These are phyloP conservation scores for Penelope pileata DNA, from an alignment of 2,113 vertebrate genomes.

Conservation along the genomic window DNA sequence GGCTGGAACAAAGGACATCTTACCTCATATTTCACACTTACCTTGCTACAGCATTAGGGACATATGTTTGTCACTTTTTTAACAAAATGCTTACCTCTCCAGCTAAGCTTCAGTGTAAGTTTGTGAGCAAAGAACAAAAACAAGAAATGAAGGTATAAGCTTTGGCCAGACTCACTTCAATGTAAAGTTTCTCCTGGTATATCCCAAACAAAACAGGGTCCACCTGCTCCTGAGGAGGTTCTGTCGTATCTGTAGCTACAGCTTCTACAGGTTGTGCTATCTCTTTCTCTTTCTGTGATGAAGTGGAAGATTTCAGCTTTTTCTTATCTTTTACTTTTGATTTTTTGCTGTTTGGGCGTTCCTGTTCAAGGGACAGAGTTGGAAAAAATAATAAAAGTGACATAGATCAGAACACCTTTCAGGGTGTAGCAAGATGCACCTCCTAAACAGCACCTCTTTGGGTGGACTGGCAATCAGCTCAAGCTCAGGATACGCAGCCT, in stretches of 20 bases:
- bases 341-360: slow-evolving; percentile 68
- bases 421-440: background rate
- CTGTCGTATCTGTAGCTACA: background rate
- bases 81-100: background rate
- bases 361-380: slow-evolving; percentile 52
- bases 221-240: slow-evolving; percentile 5
- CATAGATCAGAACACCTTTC: background rate
- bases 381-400: background rate
- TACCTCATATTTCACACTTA: background rate
- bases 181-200: slow-evolving; percentile 73
- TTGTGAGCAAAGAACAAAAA: background rate
- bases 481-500: background rate
- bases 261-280: background rate
- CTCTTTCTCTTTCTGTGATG: background rate
- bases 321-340: slow-evolving; percentile 72
- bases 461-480: background rate
- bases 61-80: background rate
- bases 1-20: background rate
- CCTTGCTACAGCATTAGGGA: background rate
- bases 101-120: background rate
- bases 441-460: background rate
- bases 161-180: slow-evolving; percentile 68
- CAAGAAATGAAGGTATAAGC: background rate
- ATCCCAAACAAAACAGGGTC: slow-evolving; percentile 63
- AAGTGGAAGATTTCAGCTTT: background rate